Conservation (phyloP, 2,797 vertebrate genomes). For the Poecilia velifera region DNA sequence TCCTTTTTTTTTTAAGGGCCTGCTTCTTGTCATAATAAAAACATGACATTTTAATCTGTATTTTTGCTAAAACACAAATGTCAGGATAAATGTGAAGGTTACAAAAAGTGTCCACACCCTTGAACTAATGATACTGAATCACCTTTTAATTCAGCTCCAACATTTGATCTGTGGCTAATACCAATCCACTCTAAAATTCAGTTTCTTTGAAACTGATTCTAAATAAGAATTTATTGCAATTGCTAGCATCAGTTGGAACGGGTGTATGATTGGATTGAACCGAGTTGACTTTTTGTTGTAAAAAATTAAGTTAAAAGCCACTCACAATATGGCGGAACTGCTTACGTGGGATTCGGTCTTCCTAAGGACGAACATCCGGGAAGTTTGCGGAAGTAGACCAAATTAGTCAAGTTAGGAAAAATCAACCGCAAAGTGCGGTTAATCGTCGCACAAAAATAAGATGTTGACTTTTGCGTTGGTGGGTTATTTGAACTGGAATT, state of each 20-base stretch:
- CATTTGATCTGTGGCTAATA: no score
- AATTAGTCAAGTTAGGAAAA: background rate
- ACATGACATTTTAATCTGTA: background rate
- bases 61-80: background rate
- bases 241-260: background rate
- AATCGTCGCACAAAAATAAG: background rate
- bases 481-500: background rate
- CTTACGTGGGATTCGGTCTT: background rate
- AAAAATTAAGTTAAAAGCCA: background rate
- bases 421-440: accelerated
- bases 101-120: background rate
- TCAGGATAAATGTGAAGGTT: no score
- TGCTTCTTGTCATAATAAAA: background rate
- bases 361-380: constrained; percentile 11
- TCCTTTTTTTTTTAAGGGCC: background rate
- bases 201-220: background rate
- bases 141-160: background rate
- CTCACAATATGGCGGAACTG: no score
- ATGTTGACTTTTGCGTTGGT: no score
- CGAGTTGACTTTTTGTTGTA: background rate
- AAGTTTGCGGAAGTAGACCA: constrained; percentile 39
- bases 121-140: background rate
- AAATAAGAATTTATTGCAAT: background rate
- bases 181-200: background rate
- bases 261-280: background rate